phyloP scores from a whole-genome alignment of 2,888 invertebrate species.

The Synanthedon formicaeformis region DNA sequence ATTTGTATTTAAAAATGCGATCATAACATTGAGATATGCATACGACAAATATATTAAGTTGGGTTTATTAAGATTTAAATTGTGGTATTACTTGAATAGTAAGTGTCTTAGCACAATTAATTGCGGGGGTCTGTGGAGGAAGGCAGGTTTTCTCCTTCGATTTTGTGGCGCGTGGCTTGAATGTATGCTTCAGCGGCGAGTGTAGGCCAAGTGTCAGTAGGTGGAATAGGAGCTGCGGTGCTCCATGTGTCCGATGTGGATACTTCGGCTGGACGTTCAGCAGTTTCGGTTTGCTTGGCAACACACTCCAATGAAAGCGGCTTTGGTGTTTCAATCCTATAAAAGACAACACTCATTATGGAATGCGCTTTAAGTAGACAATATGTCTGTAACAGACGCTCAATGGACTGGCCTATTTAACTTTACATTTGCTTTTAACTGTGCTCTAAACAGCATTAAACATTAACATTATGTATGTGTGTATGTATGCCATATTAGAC shows the following conservation, averaged over 20 bases:
- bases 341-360: neutral
- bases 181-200: conserved; percentile 54
- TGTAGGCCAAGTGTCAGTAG: conserved; percentile 42
- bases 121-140: conserved; percentile 64
- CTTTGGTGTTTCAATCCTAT: conserved; percentile 62
- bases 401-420: too few relatives aligned
- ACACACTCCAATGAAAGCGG: conserved; percentile 52
- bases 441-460: too few relatives aligned
- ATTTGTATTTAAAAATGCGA: too few relatives aligned
- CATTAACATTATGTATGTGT: too few relatives aligned
- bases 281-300: conserved; percentile 28
- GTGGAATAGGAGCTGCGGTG: conserved; percentile 20
- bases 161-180: conserved; percentile 53
- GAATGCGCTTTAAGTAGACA: neutral
- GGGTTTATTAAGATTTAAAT: too few relatives aligned
- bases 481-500: too few relatives aligned
- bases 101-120: conserved; percentile 22
- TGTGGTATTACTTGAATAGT: too few relatives aligned
- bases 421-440: too few relatives aligned
- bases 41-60: too few relatives aligned
- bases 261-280: conserved; percentile 58
- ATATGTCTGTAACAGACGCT: neutral
- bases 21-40: too few relatives aligned
- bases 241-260: conserved; percentile 55
- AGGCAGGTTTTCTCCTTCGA: conserved; percentile 59